Evolutionary conservation across 92 coral and sea anemone genomes (phyloP).

Genomic region (Phenganax stokvisi): DNA sequence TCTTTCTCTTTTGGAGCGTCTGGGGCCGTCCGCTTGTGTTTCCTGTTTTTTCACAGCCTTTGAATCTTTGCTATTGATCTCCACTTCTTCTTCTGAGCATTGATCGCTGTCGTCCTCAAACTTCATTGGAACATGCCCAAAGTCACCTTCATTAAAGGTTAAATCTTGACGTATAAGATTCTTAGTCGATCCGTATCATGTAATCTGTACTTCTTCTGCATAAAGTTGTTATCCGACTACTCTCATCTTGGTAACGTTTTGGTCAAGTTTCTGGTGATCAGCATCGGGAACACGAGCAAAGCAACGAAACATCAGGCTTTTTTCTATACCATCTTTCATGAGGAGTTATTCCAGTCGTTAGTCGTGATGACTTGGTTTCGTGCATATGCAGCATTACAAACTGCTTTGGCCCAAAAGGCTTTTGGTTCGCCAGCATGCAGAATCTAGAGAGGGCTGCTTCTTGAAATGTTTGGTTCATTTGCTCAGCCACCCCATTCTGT

Average conservation of each 20-base stretch:
- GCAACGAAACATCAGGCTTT: conserved; percentile 49
- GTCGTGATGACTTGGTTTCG: conserved; percentile 28
- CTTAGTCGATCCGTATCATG: conserved; percentile 37
- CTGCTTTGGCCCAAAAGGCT: conserved; percentile 51
- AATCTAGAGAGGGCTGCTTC: background rate
- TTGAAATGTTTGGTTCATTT: background rate
- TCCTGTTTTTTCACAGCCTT: background rate
- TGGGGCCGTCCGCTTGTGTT: background rate
- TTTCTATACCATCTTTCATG: conserved; percentile 47
- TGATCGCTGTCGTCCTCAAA: background rate
- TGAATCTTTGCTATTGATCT: background rate
- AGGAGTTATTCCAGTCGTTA: conserved; percentile 2
- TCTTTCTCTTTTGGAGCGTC: conserved; percentile 14
- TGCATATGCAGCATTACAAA: conserved; percentile 23
- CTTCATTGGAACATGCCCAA: conserved; percentile 22
- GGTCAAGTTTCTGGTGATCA: conserved; percentile 37
- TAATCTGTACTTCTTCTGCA: conserved; percentile 46
- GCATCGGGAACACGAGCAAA: conserved; percentile 39
- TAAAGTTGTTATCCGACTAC: conserved; percentile 46
- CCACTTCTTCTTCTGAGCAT: background rate
- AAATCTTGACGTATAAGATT: conserved; percentile 51
- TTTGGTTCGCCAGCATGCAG: conserved; percentile 25
- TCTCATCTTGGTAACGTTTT: conserved; percentile 42
- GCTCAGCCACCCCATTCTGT: background rate
- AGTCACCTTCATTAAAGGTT: conserved; percentile 43